Evolutionary conservation across 2,888 invertebrate genomes (phyloP).

Genomic region (Cataglyphis cursor): DNA sequence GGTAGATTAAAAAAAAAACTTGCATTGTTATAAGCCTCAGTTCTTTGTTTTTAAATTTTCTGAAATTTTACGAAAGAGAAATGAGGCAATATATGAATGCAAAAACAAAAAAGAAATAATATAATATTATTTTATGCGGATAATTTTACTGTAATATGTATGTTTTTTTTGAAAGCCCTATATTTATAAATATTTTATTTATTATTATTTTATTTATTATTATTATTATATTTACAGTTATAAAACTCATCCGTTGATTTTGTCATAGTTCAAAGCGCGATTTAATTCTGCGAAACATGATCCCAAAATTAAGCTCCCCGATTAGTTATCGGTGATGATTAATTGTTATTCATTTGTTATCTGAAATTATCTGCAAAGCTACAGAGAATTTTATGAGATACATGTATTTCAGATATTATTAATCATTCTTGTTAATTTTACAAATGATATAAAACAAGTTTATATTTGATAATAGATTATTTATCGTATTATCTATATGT

Average conservation of each 20-base stretch:
- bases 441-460: neutral
- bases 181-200: neutral
- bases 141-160: neutral
- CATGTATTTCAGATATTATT: neutral
- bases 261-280: neutral
- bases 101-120: neutral
- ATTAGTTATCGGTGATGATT: conserved; percentile 20
- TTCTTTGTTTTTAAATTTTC: neutral
- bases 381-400: conserved; percentile 26
- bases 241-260: neutral
- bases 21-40: no score
- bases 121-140: neutral
- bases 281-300: neutral
- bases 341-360: conserved; percentile 25
- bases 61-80: neutral
- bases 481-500: neutral
- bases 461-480: neutral
- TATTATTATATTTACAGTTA: neutral
- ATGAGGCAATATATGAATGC: neutral
- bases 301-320: neutral
- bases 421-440: conserved; percentile 7
- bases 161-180: neutral
- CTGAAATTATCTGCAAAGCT: neutral
- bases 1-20: neutral
- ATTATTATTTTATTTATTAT: no score